Conservation (phyloP, 1,140 invertebrate species). For the Leptinotarsa texana region DNA sequence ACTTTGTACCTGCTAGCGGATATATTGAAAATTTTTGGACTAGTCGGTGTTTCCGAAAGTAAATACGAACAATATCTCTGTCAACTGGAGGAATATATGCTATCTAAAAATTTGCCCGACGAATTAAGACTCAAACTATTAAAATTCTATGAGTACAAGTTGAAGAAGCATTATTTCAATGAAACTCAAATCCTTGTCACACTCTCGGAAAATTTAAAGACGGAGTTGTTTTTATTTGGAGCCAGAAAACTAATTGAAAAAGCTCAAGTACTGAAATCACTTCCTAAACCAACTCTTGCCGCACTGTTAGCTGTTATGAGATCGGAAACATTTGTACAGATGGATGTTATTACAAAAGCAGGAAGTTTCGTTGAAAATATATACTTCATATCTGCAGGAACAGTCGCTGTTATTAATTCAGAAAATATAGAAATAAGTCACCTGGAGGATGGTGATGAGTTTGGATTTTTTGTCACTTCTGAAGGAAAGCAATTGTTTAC, state of each 20-base stretch:
- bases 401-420: slow-evolving; percentile 52
- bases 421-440: slow-evolving; percentile 28
- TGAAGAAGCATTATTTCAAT: slow-evolving; percentile 35
- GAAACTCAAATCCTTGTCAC: slow-evolving; percentile 35
- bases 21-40: slow-evolving; percentile 31
- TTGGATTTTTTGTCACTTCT: slow-evolving; percentile 26
- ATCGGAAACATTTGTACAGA: slow-evolving; percentile 56
- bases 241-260: slow-evolving; percentile 53
- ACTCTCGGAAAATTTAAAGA: slow-evolving; percentile 35
- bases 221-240: slow-evolving; percentile 56
- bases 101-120: slow-evolving; percentile 28
- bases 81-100: slow-evolving; percentile 34
- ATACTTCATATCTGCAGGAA: slow-evolving; percentile 59
- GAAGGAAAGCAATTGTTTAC: slow-evolving; percentile 17
- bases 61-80: slow-evolving; percentile 34
- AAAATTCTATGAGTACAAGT: slow-evolving; percentile 32
- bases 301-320: slow-evolving; percentile 50
- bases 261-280: slow-evolving; percentile 53
- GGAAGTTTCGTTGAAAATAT: slow-evolving; percentile 52
- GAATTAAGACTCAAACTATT: slow-evolving; percentile 25
- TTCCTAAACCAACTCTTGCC: slow-evolving; percentile 46
- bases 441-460: slow-evolving; percentile 33
- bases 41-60: slow-evolving; percentile 35
- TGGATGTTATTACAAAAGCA: slow-evolving; percentile 56
- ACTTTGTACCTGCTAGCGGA: slow-evolving; percentile 32